These are phyloP conservation scores for Erethizon dorsatum DNA, from an alignment of 2,797 vertebrate genomes.

Conservation along the genomic window DNA sequence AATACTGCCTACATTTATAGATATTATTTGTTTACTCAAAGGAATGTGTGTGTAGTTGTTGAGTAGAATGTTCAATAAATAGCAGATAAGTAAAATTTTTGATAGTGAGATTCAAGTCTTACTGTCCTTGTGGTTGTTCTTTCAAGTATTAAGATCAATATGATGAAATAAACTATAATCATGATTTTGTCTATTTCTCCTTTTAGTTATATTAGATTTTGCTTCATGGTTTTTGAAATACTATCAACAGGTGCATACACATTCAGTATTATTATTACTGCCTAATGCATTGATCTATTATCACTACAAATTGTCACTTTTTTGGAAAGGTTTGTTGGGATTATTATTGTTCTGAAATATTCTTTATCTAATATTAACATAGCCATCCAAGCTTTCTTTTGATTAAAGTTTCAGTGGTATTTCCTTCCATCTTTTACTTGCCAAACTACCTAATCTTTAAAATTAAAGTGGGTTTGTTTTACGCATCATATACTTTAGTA, in stretches of 20 bases:
- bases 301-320: neutral
- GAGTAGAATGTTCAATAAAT: constrained; percentile 6
- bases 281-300: neutral
- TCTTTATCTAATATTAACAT: constrained; percentile 47
- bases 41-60: neutral
- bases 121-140: neutral
- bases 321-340: neutral
- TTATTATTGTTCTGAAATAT: neutral
- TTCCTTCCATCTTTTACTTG: neutral
- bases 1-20: constrained; percentile 27
- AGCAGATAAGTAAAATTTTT: neutral
- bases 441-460: neutral
- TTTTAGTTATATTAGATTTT: constrained; percentile 24
- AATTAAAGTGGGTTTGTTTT: constrained; percentile 43
- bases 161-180: neutral
- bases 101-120: constrained; percentile 41
- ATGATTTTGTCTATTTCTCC: constrained; percentile 1
- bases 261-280: neutral
- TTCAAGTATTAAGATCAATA: neutral
- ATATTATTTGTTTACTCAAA: constrained; percentile 32
- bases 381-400: neutral
- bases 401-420: neutral
- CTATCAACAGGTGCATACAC: neutral
- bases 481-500: neutral
- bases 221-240: constrained; percentile 18